A percentile compares a stretch with the other conserved stretches of the same genome.
phyloP scores from a whole-genome alignment of 2,113 vertebrate species.

The Perca schrenkii region DNA sequence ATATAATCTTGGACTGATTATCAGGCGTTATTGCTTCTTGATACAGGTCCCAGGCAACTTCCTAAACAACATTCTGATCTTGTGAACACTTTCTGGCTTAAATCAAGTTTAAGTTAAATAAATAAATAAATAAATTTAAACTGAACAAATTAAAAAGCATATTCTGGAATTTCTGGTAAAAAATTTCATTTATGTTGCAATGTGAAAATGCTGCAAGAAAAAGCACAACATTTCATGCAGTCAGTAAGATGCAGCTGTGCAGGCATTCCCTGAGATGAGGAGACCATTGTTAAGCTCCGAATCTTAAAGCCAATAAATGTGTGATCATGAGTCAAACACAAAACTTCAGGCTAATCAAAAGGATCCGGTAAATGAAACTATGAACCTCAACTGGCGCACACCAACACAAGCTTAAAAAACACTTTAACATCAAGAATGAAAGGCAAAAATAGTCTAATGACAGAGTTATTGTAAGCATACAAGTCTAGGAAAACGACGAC shows the following conservation, averaged over 20 bases:
- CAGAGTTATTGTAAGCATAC: neutral
- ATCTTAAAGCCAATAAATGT: slow-evolving; percentile 3
- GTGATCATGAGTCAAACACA: slow-evolving; percentile 7
- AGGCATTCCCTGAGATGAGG: slow-evolving; percentile 6
- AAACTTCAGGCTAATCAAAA: slow-evolving; percentile 39
- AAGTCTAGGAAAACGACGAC: slow-evolving; percentile 14
- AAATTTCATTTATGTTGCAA: slow-evolving; percentile 15
- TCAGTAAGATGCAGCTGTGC: neutral
- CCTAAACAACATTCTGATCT: neutral
- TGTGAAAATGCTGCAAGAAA: slow-evolving; percentile 21
- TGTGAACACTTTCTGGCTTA: neutral
- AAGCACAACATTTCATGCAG: neutral
- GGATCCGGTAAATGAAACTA: slow-evolving; percentile 23
- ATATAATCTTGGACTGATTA: slow-evolving; percentile 18
- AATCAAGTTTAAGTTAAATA: neutral
- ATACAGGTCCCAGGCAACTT: neutral
- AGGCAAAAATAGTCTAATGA: slow-evolving; percentile 18
- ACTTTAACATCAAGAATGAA: slow-evolving; percentile 13
- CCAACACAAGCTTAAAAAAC: slow-evolving; percentile 32
- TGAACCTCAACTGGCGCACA: neutral
- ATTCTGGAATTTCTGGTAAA: neutral
- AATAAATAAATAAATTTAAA: too few species aligned
- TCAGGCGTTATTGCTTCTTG: neutral
- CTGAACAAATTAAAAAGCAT: neutral
- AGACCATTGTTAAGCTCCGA: neutral